phyloP scores from a whole-genome alignment of 2,888 invertebrate genomes.

The Amaurobius ferox region DNA sequence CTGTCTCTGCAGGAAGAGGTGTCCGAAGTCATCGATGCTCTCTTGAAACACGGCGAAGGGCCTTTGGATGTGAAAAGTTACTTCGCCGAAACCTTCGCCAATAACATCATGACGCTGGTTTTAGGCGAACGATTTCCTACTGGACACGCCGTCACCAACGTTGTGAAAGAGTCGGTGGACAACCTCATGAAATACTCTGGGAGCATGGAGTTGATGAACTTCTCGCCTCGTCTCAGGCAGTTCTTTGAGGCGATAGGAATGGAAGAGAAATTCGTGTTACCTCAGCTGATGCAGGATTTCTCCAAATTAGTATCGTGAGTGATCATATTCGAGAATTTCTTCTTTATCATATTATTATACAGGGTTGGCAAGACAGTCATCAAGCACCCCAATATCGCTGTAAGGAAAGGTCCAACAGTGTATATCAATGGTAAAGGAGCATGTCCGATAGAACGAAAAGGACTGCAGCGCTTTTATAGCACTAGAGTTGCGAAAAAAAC shows the following conservation, averaged over 20 bases:
- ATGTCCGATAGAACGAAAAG: too few species aligned
- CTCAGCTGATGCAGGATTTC: neutral
- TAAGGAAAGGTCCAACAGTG: too few species aligned
- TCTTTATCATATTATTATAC: too few species aligned
- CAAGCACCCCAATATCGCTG: too few species aligned
- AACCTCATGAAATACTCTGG: neutral
- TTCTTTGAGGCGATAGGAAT: neutral
- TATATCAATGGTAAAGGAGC: too few species aligned
- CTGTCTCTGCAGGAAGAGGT: constrained; percentile 36
- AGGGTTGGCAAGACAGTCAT: too few species aligned
- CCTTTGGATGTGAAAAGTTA: neutral
- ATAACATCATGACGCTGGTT: constrained; percentile 33
- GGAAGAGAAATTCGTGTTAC: neutral
- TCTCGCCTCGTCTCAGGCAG: neutral
- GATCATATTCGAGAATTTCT: neutral
- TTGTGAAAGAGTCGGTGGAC: neutral
- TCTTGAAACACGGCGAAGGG: neutral
- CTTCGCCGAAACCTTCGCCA: constrained; percentile 15
- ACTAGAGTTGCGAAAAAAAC: too few species aligned
- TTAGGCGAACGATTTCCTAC: constrained; percentile 5
- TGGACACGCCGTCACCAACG: neutral
- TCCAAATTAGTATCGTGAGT: neutral
- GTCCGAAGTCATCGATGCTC: neutral
- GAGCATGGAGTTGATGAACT: neutral
- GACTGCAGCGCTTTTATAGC: too few species aligned